Evolutionary conservation across 2,888 invertebrate species (phyloP), one percentile per base, ranked within the genome.

Genomic region (Drosophila parthenogenetica): DNA sequence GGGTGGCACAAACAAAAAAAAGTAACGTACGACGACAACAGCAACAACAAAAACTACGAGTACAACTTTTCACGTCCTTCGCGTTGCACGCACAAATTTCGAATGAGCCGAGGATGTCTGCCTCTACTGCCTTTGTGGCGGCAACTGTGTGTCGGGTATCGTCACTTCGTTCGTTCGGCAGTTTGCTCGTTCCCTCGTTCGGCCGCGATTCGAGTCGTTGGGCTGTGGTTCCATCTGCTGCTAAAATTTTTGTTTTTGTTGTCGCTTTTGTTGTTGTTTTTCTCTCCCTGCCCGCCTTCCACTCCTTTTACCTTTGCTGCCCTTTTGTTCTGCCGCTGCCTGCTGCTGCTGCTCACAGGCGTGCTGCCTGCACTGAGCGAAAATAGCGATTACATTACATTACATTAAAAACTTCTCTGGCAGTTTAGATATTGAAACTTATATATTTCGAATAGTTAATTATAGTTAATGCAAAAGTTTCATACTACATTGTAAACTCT

Each of bases 1-100:
- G 69, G 69, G 69, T 66, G 67, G 67, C 29, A 17, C 49, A 49
- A 49, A 11, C 11, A 35, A 35, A 35, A 37, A 35, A 37, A n/a
- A 14, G 7, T 5, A 54, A 43, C 19, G 45, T 16, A 50, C 50
- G 48, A 29, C 43, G 39, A 51, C 46, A 45, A 40, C 50, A 49
- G 55, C 55, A 54, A 59, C 60, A 59, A 39, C 62, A 46, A 48
- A 43, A 53, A 46, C 32, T 37, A 55, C 46, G 49, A 55, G 58
- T 25, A 17, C 43, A 63, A 42, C 69, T 68, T 51, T 64, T 35
- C 72, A 89, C 90, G 87, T 90, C 90, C 90, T 90, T 87, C 76
- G 77, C 87, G 87, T 84, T 85, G 85, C 78, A 90, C 84, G 87
- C 89, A 85, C 88, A 79, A 90, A 83, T 77, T 86, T 79, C 85